Percentiles rank a stretch among this genome's conserved stretches.
These are phyloP conservation scores for Pseudotriccus pelzelni DNA, from an alignment of 2,797 vertebrate species.

Conservation along the genomic window DNA sequence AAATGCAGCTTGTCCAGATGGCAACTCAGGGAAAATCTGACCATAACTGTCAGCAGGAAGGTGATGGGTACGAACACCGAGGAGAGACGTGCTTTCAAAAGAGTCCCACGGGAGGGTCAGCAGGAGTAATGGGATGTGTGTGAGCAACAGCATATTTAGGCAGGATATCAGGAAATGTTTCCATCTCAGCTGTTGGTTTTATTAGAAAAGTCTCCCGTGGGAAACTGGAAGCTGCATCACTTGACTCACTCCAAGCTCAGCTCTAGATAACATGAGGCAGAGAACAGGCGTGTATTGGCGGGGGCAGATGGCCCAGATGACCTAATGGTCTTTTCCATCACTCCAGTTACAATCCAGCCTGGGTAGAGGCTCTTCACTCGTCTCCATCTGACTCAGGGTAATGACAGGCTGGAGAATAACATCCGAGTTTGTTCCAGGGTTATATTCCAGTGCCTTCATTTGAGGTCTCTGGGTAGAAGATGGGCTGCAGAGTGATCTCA, in stretches of 20 bases:
- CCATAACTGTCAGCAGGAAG: slow-evolving; percentile 2
- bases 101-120: neutral
- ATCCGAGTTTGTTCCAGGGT: slow-evolving; percentile 16
- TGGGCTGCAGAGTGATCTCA: slow-evolving; percentile 40
- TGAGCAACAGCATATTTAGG: slow-evolving; percentile 30
- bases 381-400: slow-evolving; percentile 49
- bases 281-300: neutral
- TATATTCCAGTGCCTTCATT: slow-evolving; percentile 48
- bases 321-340: slow-evolving; percentile 66
- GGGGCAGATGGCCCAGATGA: slow-evolving; percentile 59
- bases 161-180: slow-evolving; percentile 21
- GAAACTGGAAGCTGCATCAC: slow-evolving; percentile 50
- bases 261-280: slow-evolving; percentile 49
- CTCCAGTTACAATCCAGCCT: neutral
- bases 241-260: slow-evolving; percentile 35
- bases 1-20: neutral
- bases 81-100: neutral
- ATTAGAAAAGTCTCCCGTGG: slow-evolving; percentile 54
- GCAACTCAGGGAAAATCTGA: slow-evolving; percentile 30
- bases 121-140: slow-evolving; percentile 8
- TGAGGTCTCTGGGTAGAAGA: slow-evolving; percentile 32
- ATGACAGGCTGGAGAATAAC: slow-evolving; percentile 53
- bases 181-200: slow-evolving; percentile 53
- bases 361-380: slow-evolving; percentile 15
- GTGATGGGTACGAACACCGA: neutral